Evolutionary conservation across 2,113 vertebrate genomes (phyloP), one percentile per base, ranked within the genome.

Genomic region (Hiodon alosoides): DNA sequence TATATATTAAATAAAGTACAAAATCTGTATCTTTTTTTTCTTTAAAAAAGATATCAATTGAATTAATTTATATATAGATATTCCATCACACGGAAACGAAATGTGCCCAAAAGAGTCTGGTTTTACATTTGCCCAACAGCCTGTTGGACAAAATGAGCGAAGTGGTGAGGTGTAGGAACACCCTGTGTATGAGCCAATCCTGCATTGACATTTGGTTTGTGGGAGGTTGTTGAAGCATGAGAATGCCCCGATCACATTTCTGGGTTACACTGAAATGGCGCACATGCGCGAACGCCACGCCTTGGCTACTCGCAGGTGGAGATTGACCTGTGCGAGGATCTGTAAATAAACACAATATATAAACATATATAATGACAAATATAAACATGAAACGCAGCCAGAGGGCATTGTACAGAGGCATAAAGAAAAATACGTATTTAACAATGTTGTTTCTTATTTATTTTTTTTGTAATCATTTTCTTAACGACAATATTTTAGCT

Each of bases 1-100:
- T 77, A 88, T 87, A 87, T 89, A 89, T 87, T 82, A 86, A 80
- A 90, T 90, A 79, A 88, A 89, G 85, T 86, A 85, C 86, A 86
- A 80, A 86, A 82, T 85, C 79, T 79, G 81, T 86, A 85, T 82
- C 67, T 75, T 79, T 82, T 82, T 82, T 82, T 86, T 85, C 73
- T 82, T 77, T 88, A 85, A 88, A 85, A 85, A 81, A 86, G 83
- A 88, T 82, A 85, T 9, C 3, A 11, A 59, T 59, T 80, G 82
- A 77, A 79, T 69, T 76, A 83, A 74, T n/a, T 82, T 79, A 81
- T 77, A 81, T 76, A 73, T 78, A 73, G 80, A 66, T 51, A 48
- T 67, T 57, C 51, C 81, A 78, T 85, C 79, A 78, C 85, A 79
- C 80, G 31, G 55, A 77, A 76, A 50, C 67, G 58, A 75, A 57